phyloP scores from a whole-genome alignment of 2,888 invertebrate species.

The Sarcophaga subvicina region DNA sequence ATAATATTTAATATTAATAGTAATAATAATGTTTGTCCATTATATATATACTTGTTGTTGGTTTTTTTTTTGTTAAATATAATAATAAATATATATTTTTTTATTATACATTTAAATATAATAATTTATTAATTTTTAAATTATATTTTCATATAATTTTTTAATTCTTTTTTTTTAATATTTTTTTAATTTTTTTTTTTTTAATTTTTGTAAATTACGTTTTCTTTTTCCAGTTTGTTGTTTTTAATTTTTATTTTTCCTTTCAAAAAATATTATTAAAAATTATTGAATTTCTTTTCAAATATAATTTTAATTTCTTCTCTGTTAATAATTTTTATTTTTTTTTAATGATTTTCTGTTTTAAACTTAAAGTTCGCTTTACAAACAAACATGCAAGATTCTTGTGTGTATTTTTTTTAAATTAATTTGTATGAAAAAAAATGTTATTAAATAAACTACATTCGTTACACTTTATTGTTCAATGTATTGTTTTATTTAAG shows the following conservation, averaged over 20 bases:
- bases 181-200: background rate
- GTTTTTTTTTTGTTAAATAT: slow-evolving; percentile 27
- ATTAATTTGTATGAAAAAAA: slow-evolving; percentile 17
- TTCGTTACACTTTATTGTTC: slow-evolving; percentile 26
- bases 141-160: slow-evolving; percentile 17
- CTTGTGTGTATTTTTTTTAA: slow-evolving; percentile 17
- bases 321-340: slow-evolving; percentile 7
- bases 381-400: slow-evolving; percentile 62
- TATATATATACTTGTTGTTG: too few relatives aligned
- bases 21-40: slow-evolving; percentile 47
- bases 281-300: slow-evolving; percentile 4
- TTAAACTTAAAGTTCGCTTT: slow-evolving; percentile 53
- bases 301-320: background rate
- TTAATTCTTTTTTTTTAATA: background rate
- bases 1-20: slow-evolving; percentile 61
- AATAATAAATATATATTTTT: slow-evolving; percentile 56
- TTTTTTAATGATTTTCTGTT: slow-evolving; percentile 13
- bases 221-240: slow-evolving; percentile 22
- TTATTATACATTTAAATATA: slow-evolving; percentile 59
- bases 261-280: background rate
- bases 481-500: slow-evolving; percentile 9
- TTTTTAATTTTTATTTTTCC: background rate
- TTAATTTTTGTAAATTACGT: slow-evolving; percentile 9
- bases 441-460: slow-evolving; percentile 2
- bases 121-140: slow-evolving; percentile 42